phyloP scores from a whole-genome alignment of 2,888 invertebrate genomes.

The Luperina nickerlii region DNA sequence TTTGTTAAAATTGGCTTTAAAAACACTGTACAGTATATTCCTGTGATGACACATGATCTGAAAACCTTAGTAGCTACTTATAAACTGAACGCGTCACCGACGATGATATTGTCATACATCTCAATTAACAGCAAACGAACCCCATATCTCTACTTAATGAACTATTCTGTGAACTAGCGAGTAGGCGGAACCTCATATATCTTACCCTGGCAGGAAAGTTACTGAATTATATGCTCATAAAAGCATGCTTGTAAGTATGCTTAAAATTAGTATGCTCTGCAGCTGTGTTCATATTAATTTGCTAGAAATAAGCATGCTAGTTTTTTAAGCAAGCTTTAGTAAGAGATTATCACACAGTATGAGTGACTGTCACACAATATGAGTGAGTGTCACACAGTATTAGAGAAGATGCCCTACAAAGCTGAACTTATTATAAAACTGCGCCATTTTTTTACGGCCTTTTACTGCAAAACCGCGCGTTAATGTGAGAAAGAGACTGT shows the following conservation, averaged over 20 bases:
- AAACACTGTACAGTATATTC: background rate
- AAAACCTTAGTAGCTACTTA: slow-evolving; percentile 14
- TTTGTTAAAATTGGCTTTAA: background rate
- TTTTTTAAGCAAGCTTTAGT: background rate
- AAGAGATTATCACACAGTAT: background rate
- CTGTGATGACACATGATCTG: background rate
- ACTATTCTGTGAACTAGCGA: slow-evolving; percentile 31
- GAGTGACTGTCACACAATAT: too few species aligned
- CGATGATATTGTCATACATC: slow-evolving; percentile 41
- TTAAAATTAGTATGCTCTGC: background rate
- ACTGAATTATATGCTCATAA: background rate
- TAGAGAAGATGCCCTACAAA: background rate
- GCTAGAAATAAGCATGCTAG: background rate
- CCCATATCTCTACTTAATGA: slow-evolving; percentile 32
- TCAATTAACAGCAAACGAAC: slow-evolving; percentile 38
- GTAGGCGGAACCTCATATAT: slow-evolving; percentile 2
- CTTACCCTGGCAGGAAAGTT: background rate
- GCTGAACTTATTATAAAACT: background rate
- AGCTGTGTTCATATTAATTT: background rate
- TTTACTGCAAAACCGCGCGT: too few species aligned
- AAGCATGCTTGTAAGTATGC: background rate
- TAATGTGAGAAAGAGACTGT: background rate
- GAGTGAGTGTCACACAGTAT: background rate
- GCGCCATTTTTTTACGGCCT: background rate
- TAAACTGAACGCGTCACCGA: slow-evolving; percentile 32